Conservation (phyloP, 2,888 invertebrate species). For the Dynastes hyllus region DNA sequence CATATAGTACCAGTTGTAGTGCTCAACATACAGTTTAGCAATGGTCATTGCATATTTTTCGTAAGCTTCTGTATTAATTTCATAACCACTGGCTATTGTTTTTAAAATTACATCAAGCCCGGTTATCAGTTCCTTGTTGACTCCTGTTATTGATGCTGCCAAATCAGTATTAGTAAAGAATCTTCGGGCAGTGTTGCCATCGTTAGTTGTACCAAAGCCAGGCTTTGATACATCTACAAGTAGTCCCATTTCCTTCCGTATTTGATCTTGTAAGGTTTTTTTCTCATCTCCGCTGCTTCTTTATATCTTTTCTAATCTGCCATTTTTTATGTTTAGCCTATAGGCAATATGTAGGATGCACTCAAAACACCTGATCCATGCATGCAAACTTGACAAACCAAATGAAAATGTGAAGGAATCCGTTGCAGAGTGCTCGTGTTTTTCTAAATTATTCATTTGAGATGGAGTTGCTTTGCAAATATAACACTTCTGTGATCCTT, state of each 20-base stretch:
- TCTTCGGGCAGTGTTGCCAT: slow-evolving; percentile 17
- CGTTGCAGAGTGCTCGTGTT: too few relatives aligned
- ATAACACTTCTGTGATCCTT: slow-evolving; percentile 26
- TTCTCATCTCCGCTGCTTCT: background rate
- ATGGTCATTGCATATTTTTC: background rate
- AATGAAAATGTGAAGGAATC: background rate
- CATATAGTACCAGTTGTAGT: too few relatives aligned
- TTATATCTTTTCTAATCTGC: slow-evolving; percentile 26
- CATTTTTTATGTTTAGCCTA: slow-evolving; percentile 24
- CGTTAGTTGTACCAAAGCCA: slow-evolving; percentile 23
- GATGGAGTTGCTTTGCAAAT: slow-evolving; percentile 1
- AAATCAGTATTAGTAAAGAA: background rate
- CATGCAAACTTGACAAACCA: background rate
- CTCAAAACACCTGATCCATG: slow-evolving; percentile 30
- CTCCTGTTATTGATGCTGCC: background rate
- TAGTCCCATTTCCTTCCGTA: slow-evolving; percentile 12
- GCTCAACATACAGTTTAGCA: too few relatives aligned
- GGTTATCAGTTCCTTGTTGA: background rate
- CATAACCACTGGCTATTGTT: slow-evolving; percentile 48
- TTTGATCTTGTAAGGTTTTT: background rate
- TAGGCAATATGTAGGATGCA: slow-evolving; percentile 31
- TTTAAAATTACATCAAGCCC: slow-evolving; percentile 20
- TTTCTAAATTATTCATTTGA: slow-evolving; percentile 3
- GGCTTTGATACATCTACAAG: slow-evolving; percentile 22
- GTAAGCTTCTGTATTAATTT: slow-evolving; percentile 47